phyloP scores from a whole-genome alignment of 2,113 vertebrate genomes.

The Xiphophorus couchianus region DNA sequence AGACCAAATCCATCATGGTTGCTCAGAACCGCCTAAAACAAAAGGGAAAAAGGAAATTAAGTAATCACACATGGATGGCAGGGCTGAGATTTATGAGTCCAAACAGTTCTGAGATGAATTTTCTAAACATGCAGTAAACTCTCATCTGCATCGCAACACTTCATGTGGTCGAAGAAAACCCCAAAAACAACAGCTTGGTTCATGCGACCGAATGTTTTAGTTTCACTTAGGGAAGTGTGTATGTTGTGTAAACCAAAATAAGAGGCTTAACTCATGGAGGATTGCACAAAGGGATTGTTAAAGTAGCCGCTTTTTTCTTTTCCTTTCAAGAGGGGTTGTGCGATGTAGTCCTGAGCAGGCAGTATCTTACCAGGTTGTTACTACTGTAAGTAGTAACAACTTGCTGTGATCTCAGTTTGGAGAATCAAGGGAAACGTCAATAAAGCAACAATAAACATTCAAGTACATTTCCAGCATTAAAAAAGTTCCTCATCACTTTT shows the following conservation, averaged over 20 bases:
- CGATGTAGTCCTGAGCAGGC: neutral
- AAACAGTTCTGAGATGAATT: constrained; percentile 9
- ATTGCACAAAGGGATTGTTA: neutral
- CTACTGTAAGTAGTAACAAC: neutral
- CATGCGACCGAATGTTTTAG: constrained; percentile 34
- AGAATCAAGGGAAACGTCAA: neutral
- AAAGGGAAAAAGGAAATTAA: neutral
- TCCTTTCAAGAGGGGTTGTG: neutral
- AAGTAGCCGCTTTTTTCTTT: neutral
- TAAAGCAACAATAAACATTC: neutral
- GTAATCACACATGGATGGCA: neutral
- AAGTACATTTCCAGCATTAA: neutral
- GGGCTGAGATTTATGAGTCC: neutral
- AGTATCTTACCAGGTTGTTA: neutral
- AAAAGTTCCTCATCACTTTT: neutral
- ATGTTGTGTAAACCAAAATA: constrained; percentile 26
- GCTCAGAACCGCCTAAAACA: neutral
- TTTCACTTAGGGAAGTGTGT: constrained; percentile 22
- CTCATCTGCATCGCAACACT: constrained; percentile 33
- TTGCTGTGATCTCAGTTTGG: neutral
- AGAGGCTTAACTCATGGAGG: constrained; percentile 10
- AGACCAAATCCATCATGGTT: neutral
- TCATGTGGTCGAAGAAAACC: constrained; percentile 23
- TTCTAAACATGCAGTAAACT: constrained; percentile 36
- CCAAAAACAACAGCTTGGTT: constrained; percentile 41